A percentile compares a stretch with the other conserved stretches of the same genome.
These are phyloP conservation scores for Actinernus sp. DNA, from an alignment of 92 coral and sea anemone species.

Conservation along the genomic window DNA sequence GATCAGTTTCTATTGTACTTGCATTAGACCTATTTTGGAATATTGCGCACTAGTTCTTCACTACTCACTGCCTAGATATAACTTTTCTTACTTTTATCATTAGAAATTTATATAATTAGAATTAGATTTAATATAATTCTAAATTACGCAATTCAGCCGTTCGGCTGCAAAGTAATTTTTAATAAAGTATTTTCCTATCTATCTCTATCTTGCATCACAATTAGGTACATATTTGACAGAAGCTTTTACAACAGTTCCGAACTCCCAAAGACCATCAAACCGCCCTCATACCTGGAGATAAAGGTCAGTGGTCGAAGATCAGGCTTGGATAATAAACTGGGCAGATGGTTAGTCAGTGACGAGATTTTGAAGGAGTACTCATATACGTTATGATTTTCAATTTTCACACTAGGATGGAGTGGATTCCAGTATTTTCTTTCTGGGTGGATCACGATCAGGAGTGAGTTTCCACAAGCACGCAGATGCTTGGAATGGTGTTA, in stretches of 20 bases:
- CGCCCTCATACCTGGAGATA: conserved; percentile 53
- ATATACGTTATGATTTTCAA: neutral
- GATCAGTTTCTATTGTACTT: too few relatives aligned
- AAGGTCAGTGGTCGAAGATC: too few relatives aligned
- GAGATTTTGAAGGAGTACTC: too few relatives aligned
- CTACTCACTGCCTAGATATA: too few relatives aligned
- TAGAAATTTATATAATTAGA: too few relatives aligned
- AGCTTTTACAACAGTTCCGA: conserved; percentile 51
- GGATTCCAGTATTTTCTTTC: conserved; percentile 67
- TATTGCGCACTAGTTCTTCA: too few relatives aligned
- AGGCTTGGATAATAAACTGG: too few relatives aligned
- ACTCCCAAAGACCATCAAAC: conserved; percentile 52
- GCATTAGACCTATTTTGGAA: too few relatives aligned
- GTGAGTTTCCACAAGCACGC: conserved; percentile 77
- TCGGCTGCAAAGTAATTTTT: neutral
- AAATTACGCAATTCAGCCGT: neutral
- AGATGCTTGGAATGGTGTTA: conserved; percentile 77
- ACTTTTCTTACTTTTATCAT: too few relatives aligned
- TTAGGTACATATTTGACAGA: conserved; percentile 68
- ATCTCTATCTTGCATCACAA: neutral
- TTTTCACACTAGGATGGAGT: conserved; percentile 28
- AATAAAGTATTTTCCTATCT: neutral
- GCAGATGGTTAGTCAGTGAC: too few relatives aligned
- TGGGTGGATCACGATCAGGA: conserved; percentile 74
- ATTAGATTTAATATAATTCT: neutral